These are phyloP conservation scores for Pangasianodon hypophthalmus DNA, from an alignment of 2,113 vertebrate species.

Conservation along the genomic window DNA sequence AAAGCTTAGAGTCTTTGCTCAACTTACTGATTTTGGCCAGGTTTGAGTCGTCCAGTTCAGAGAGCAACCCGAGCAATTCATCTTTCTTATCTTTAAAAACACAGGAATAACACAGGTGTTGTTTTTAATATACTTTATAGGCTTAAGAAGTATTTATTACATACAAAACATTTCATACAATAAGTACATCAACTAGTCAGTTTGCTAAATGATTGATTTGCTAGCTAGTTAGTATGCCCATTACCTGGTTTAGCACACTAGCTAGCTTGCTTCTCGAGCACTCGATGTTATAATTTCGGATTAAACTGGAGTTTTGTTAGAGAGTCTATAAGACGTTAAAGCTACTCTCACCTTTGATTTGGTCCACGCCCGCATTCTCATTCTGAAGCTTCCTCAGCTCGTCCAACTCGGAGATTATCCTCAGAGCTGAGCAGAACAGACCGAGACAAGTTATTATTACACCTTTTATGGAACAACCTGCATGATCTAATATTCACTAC, in stretches of 20 bases:
- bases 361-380: neutral
- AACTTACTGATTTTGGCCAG: neutral
- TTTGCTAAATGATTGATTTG: neutral
- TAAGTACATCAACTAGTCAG: neutral
- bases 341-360: neutral
- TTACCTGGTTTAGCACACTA: neutral
- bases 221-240: neutral
- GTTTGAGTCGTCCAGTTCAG: neutral
- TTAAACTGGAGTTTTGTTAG: neutral
- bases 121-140: neutral
- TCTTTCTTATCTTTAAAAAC: neutral
- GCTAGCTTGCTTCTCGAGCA: neutral
- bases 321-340: neutral
- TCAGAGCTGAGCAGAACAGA: conserved; percentile 24
- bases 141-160: neutral
- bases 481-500: neutral
- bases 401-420: neutral
- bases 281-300: neutral
- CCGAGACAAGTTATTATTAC: neutral
- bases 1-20: neutral
- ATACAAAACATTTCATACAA: neutral
- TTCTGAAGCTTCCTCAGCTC: conserved; percentile 9
- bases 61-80: neutral
- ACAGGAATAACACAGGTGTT: too few species aligned
- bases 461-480: neutral